phyloP scores from a whole-genome alignment of 2,888 invertebrate species.

The Podabrus alpinus region DNA sequence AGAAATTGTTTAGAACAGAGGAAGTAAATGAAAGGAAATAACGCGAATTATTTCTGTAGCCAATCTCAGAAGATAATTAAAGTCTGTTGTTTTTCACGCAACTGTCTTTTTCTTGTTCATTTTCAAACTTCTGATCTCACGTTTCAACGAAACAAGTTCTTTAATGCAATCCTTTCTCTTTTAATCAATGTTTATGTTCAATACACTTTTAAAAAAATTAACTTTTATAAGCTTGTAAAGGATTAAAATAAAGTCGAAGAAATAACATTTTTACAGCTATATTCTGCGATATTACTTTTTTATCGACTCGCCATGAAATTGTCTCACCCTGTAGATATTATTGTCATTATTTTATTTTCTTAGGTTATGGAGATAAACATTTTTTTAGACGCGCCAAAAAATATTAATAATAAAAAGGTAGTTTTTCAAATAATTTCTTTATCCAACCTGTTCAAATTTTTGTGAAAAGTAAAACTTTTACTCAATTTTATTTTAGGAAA shows the following conservation, averaged over 20 bases:
- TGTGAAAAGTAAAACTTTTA: neutral
- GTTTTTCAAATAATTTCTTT: neutral
- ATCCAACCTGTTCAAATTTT: neutral
- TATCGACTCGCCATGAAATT: neutral
- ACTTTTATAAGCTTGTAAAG: neutral
- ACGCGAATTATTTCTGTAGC: conserved; percentile 15
- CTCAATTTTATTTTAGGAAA: neutral
- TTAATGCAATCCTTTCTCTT: neutral
- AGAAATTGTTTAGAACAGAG: conserved; percentile 5
- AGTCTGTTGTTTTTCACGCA: conserved; percentile 19
- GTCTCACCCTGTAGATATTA: neutral
- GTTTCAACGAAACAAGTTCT: conserved; percentile 11
- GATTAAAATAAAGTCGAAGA: neutral
- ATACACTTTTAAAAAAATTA: neutral
- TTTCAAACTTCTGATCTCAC: conserved; percentile 6
- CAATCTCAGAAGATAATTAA: conserved; percentile 19
- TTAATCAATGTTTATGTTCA: neutral
- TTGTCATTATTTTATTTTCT: neutral
- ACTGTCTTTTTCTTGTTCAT: conserved; percentile 13
- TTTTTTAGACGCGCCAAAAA: neutral
- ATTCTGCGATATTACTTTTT: neutral
- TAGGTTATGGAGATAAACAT: neutral
- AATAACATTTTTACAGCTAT: neutral
- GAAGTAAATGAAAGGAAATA: conserved; percentile 6
- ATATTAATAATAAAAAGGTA: neutral